These are phyloP conservation scores for Ridgeia piscesae DNA, from an alignment of 1,140 invertebrate genomes.

Conservation along the genomic window DNA sequence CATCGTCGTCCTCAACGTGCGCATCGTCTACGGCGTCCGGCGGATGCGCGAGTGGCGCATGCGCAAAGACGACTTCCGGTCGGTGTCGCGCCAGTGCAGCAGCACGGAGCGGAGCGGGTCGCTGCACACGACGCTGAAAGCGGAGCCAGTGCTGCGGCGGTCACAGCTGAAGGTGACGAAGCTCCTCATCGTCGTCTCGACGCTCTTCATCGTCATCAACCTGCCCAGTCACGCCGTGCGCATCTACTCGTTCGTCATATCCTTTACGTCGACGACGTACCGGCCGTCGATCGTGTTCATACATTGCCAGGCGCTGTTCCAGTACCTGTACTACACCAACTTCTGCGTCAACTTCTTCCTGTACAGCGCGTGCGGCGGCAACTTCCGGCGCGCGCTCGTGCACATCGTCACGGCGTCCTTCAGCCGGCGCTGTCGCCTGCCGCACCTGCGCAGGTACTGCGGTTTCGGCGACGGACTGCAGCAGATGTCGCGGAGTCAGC, in stretches of 20 bases:
- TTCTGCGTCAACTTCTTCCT: slow-evolving; percentile 85
- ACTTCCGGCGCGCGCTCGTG: slow-evolving; percentile 68
- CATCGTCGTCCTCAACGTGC: slow-evolving; percentile 71
- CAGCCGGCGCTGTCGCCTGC: background rate
- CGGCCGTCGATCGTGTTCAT: background rate
- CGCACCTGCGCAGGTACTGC: background rate
- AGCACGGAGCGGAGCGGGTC: background rate
- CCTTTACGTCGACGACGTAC: background rate
- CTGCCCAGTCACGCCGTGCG: slow-evolving; percentile 57
- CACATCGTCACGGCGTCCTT: slow-evolving; percentile 10
- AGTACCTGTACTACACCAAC: slow-evolving; percentile 73
- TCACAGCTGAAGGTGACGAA: slow-evolving; percentile 64
- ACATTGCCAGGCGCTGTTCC: slow-evolving; percentile 61
- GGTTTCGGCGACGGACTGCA: background rate
- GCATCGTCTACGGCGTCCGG: slow-evolving; percentile 67
- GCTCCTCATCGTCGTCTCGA: slow-evolving; percentile 63
- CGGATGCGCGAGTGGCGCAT: slow-evolving; percentile 28
- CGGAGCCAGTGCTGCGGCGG: slow-evolving; percentile 31
- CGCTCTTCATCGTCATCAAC: slow-evolving; percentile 63
- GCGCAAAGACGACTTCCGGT: background rate
- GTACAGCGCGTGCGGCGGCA: slow-evolving; percentile 79
- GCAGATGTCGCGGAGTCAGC: background rate
- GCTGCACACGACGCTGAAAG: background rate
- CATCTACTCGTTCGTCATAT: slow-evolving; percentile 16
- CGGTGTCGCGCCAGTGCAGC: background rate